phyloP scores from a whole-genome alignment of 2,797 vertebrate species.

The Cephalopachus bancanus region DNA sequence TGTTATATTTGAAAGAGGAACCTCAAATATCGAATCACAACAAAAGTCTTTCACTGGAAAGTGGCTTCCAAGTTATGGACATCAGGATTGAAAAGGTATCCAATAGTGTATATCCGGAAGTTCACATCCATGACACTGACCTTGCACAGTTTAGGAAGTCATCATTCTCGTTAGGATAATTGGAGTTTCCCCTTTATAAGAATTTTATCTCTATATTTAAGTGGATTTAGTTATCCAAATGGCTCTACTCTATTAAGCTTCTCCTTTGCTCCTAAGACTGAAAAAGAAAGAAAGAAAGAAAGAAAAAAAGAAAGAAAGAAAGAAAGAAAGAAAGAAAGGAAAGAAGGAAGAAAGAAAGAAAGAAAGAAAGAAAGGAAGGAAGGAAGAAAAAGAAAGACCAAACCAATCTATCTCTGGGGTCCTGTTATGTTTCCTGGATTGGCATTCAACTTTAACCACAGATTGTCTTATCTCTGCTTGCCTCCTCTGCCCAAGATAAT shows the following conservation, averaged over 20 bases:
- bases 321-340: too few species aligned
- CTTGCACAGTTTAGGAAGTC: not conserved
- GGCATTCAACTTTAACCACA: not conserved
- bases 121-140: not conserved
- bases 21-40: not conserved
- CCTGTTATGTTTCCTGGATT: not conserved
- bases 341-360: too few species aligned
- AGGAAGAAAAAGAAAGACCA: too few species aligned
- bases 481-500: not conserved
- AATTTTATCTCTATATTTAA: conserved; percentile 42
- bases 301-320: too few species aligned
- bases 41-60: conserved; percentile 5
- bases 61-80: not conserved
- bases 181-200: conserved; percentile 57
- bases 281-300: too few species aligned
- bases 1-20: not conserved
- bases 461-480: not conserved
- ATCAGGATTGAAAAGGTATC: conserved; percentile 51
- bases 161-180: conserved; percentile 52
- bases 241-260: not conserved
- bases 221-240: conserved; percentile 4
- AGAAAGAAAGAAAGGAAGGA: too few species aligned
- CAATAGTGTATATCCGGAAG: not conserved
- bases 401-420: not conserved
- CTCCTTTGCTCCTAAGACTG: not conserved